These are phyloP conservation scores for Galbula dea DNA, from an alignment of 2,113 vertebrate genomes.

Conservation along the genomic window DNA sequence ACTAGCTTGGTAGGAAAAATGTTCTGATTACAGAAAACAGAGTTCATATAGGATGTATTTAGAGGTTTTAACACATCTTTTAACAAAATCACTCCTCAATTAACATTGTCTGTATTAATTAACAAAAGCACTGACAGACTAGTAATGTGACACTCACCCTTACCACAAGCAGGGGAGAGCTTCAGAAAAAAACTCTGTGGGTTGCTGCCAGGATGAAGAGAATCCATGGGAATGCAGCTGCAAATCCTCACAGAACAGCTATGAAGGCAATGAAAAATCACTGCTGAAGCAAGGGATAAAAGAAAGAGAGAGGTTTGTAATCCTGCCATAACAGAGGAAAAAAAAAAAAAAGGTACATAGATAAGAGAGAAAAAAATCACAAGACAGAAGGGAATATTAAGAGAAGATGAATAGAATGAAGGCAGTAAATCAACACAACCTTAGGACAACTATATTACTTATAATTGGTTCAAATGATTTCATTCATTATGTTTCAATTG, in stretches of 20 bases:
- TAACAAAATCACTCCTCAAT: conserved; percentile 1
- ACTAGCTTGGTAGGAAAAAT: background rate
- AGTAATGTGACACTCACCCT: background rate
- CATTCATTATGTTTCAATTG: background rate
- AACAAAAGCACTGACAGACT: background rate
- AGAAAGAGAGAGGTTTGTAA: conserved; percentile 4
- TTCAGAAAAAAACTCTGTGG: background rate
- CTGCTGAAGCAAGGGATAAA: background rate
- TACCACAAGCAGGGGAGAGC: background rate
- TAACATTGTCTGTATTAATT: conserved; percentile 38
- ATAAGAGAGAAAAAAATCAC: background rate
- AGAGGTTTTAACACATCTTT: background rate
- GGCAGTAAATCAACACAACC: background rate
- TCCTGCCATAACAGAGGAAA: background rate
- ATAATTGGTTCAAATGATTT: background rate
- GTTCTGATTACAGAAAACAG: background rate
- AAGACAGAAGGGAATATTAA: background rate
- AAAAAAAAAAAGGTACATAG: background rate
- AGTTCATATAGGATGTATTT: background rate
- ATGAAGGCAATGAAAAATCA: conserved; percentile 45
- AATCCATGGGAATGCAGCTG: conserved; percentile 64
- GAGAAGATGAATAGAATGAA: background rate
- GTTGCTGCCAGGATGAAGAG: conserved; percentile 32
- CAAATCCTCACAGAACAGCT: conserved; percentile 38
- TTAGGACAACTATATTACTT: background rate